Evolutionary conservation across 2,888 invertebrate species (phyloP).

Genomic region (Geophilus truncorum): DNA sequence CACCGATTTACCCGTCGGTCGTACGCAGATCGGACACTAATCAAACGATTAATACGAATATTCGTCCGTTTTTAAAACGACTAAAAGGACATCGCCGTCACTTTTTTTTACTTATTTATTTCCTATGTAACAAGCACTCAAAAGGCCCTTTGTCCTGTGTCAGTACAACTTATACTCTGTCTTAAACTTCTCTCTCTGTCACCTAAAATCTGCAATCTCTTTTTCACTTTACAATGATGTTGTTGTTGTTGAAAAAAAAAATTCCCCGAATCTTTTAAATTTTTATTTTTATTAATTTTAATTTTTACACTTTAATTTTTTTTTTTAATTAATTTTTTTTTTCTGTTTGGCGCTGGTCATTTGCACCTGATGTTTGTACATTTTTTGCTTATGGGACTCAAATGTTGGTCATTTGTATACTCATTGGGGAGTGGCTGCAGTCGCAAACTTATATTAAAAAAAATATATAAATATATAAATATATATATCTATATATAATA

Average conservation of each 20-base stretch:
- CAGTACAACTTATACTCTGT: neutral
- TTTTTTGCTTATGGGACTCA: slow-evolving; percentile 35
- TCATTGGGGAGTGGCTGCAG: slow-evolving; percentile 16
- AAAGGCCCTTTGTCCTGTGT: slow-evolving; percentile 25
- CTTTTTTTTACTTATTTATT: slow-evolving; percentile 16
- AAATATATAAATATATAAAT: slow-evolving; percentile 32
- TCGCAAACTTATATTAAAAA: slow-evolving; percentile 1
- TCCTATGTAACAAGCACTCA: slow-evolving; percentile 27
- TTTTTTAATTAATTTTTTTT: slow-evolving; percentile 13
- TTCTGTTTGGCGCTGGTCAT: slow-evolving; percentile 25
- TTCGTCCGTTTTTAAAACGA: neutral
- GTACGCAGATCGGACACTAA: slow-evolving; percentile 7
- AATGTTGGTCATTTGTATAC: slow-evolving; percentile 28
- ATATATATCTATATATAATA: slow-evolving; percentile 33
- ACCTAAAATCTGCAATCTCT: neutral
- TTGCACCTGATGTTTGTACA: slow-evolving; percentile 30
- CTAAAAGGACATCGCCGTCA: neutral
- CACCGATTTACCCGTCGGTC: neutral
- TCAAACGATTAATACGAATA: neutral
- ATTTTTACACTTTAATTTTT: neutral
- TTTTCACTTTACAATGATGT: neutral
- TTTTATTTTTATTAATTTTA: neutral
- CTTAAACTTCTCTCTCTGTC: slow-evolving; percentile 6
- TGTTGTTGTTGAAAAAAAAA: neutral
- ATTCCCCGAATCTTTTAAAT: neutral